Evolutionary conservation across 1,140 invertebrate species (phyloP).

Genomic region (Ladona fulva): DNA sequence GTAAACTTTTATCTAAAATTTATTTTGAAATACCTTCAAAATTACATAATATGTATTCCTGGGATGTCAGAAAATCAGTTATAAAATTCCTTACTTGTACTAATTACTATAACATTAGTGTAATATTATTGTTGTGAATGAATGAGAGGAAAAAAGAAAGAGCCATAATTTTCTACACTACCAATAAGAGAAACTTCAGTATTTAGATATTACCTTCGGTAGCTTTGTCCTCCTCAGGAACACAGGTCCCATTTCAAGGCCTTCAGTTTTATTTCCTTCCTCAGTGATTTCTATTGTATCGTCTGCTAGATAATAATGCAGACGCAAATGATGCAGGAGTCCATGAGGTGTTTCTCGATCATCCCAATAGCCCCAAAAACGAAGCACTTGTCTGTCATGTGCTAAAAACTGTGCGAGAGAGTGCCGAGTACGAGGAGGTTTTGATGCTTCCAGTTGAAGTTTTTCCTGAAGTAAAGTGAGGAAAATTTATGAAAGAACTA

Average conservation of each 20-base stretch:
- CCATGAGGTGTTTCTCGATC: conserved; percentile 65
- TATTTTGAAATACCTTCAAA: too few species aligned
- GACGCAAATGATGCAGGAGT: conserved; percentile 59
- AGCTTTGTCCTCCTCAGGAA: conserved; percentile 66
- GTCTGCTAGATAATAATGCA: conserved; percentile 78
- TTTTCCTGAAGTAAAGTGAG: background rate
- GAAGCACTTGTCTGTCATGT: conserved; percentile 64
- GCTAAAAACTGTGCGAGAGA: conserved; percentile 47
- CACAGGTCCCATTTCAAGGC: conserved; percentile 56
- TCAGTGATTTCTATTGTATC: conserved; percentile 83
- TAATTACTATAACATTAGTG: too few species aligned
- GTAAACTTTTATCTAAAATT: too few species aligned
- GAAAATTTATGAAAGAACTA: background rate
- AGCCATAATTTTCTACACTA: too few species aligned
- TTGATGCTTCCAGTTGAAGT: background rate
- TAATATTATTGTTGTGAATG: too few species aligned
- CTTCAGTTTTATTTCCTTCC: conserved; percentile 43
- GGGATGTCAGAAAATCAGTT: too few species aligned
- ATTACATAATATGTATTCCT: too few species aligned
- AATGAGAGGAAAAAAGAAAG: too few species aligned
- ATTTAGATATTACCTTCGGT: conserved; percentile 51
- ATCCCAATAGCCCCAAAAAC: conserved; percentile 87
- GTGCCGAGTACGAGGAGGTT: background rate
- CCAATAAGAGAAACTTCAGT: too few species aligned
- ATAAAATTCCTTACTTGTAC: too few species aligned